Conservation (phyloP, 2,113 vertebrate species). For the Puntigrus tetrazona region DNA sequence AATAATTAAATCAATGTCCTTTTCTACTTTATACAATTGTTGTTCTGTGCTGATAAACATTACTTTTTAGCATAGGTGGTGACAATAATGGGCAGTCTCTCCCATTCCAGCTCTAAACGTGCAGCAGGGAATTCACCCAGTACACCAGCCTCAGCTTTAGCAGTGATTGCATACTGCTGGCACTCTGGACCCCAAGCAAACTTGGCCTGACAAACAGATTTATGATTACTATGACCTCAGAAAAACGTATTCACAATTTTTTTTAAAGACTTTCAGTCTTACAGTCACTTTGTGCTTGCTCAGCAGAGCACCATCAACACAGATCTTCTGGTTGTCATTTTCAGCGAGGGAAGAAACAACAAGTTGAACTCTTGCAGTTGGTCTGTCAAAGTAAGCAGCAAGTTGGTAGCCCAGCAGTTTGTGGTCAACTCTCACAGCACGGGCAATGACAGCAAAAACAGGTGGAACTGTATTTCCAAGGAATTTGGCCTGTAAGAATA, state of each 20-base stretch:
- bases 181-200: slow-evolving; percentile 75
- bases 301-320: slow-evolving; percentile 73
- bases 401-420: slow-evolving; percentile 74
- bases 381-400: slow-evolving; percentile 68
- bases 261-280: slow-evolving; percentile 49
- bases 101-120: slow-evolving; percentile 74
- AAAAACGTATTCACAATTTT: no score
- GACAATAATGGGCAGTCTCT: slow-evolving; percentile 66
- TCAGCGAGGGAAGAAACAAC: slow-evolving; percentile 73
- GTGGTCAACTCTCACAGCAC: slow-evolving; percentile 67
- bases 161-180: slow-evolving; percentile 68
- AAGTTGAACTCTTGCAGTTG: slow-evolving; percentile 70
- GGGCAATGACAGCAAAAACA: slow-evolving; percentile 68
- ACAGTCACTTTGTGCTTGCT: slow-evolving; percentile 79
- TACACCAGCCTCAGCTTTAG: slow-evolving; percentile 65
- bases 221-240: background rate
- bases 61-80: slow-evolving; percentile 69
- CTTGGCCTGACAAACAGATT: slow-evolving; percentile 61
- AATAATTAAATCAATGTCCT: background rate
- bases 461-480: slow-evolving; percentile 69
- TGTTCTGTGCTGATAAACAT: slow-evolving; percentile 39
- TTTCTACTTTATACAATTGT: background rate
- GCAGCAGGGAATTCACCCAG: slow-evolving; percentile 66
- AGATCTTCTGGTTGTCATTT: slow-evolving; percentile 77
- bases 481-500: slow-evolving; percentile 68